Evolutionary conservation across 2,888 invertebrate species (phyloP).

Genomic region (Lagria hirta): DNA sequence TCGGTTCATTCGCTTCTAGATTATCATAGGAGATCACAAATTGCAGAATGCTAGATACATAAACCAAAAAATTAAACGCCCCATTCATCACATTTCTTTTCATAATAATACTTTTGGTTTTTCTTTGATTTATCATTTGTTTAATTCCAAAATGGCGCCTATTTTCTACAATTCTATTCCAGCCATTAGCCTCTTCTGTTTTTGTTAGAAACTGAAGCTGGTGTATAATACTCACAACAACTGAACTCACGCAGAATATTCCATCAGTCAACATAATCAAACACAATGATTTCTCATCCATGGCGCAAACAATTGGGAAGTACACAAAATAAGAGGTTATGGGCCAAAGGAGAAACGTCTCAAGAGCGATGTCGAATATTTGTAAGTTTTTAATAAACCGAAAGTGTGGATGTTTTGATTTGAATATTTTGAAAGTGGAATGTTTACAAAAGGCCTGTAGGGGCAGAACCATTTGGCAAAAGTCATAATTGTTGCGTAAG

Average conservation of each 20-base stretch:
- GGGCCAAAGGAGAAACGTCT: not conserved
- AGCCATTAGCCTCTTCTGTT: constrained; percentile 4
- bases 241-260: no score
- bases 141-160: not conserved
- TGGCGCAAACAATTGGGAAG: constrained; percentile 6
- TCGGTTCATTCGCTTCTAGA: not conserved
- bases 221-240: no score
- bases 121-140: not conserved
- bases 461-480: constrained; percentile 1
- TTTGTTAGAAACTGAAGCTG: constrained; percentile 3
- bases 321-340: constrained; percentile 1
- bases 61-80: constrained; percentile 1
- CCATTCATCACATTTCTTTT: constrained; percentile 1
- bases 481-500: constrained; percentile 2
- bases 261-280: no score
- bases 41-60: not conserved
- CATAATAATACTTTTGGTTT: not conserved
- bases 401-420: constrained; percentile 5
- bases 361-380: constrained; percentile 1
- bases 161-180: constrained; percentile 4
- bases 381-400: not conserved
- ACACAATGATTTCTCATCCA: not conserved
- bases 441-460: constrained; percentile 9
- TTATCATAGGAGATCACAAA: constrained; percentile 6
- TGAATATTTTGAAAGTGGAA: constrained; percentile 1